A percentile compares a stretch with the other conserved stretches of the same genome.
phyloP scores from a whole-genome alignment of 1,140 invertebrate species.

The Helicoverpa armigera region DNA sequence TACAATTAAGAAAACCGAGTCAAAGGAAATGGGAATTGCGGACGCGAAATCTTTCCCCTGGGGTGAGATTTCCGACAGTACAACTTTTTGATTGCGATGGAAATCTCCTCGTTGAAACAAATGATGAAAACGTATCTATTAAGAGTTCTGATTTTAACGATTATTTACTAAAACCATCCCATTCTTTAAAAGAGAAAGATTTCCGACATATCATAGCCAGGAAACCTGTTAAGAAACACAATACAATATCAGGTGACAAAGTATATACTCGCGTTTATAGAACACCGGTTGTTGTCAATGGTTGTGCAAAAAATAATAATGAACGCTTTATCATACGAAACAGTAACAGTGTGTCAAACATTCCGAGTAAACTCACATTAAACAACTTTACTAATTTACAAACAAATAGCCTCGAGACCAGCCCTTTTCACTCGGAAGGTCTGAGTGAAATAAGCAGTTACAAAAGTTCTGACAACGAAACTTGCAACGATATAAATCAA shows the following conservation, averaged over 20 bases:
- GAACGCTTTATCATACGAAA: constrained; percentile 67
- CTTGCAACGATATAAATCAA: constrained; percentile 64
- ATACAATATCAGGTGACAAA: constrained; percentile 81
- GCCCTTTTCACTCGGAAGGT: constrained; percentile 75
- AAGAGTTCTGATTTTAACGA: constrained; percentile 79
- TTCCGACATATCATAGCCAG: constrained; percentile 73
- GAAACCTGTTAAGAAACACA: constrained; percentile 77
- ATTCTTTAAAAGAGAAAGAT: constrained; percentile 81
- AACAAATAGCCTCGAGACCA: constrained; percentile 77
- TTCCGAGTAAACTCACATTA: constrained; percentile 78
- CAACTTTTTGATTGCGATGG: constrained; percentile 86
- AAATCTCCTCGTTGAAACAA: constrained; percentile 85
- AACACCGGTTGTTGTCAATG: constrained; percentile 59
- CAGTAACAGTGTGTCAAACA: constrained; percentile 72
- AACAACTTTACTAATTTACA: constrained; percentile 70
- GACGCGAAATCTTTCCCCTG: constrained; percentile 81
- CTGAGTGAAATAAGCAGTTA: constrained; percentile 83
- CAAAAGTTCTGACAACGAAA: constrained; percentile 86
- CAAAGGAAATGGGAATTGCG: constrained; percentile 85
- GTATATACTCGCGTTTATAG: constrained; percentile 82
- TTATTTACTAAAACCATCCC: constrained; percentile 64
- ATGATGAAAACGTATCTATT: constrained; percentile 85
- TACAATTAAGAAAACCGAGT: constrained; percentile 81
- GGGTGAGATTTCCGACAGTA: constrained; percentile 82
- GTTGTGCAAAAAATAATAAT: constrained; percentile 58